Conservation (phyloP, 2,888 invertebrate species). For the Galeopsomyia nigrocyanea region DNA sequence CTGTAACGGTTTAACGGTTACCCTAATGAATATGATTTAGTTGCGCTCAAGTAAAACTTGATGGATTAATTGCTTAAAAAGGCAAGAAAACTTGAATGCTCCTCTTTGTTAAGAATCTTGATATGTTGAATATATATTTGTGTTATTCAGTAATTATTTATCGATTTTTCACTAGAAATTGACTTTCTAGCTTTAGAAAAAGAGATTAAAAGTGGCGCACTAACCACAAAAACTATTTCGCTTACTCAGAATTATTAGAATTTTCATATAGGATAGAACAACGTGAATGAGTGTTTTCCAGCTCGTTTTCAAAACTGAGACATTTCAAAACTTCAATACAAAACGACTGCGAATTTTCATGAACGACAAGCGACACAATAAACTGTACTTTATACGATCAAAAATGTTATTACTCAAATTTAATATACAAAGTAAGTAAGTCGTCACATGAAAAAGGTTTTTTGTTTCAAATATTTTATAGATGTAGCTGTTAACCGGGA, state of each 20-base stretch:
- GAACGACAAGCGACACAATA: background rate
- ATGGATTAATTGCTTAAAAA: too few relatives aligned
- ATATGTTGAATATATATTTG: too few relatives aligned
- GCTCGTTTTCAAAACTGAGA: slow-evolving; percentile 6
- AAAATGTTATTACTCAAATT: slow-evolving; percentile 16
- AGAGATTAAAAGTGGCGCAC: too few relatives aligned
- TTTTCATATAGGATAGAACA: background rate
- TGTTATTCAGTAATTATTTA: too few relatives aligned
- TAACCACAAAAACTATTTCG: too few relatives aligned
- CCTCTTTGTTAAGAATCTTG: too few relatives aligned
- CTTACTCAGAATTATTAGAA: slow-evolving; percentile 19
- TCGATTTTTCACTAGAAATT: too few relatives aligned
- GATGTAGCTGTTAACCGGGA: slow-evolving; percentile 14
- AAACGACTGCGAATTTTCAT: slow-evolving; percentile 16
- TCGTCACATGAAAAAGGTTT: background rate
- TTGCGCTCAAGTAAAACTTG: too few relatives aligned
- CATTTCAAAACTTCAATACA: slow-evolving; percentile 10
- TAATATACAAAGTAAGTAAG: slow-evolving; percentile 2
- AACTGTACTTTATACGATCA: slow-evolving; percentile 13
- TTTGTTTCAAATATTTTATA: slow-evolving; percentile 11
- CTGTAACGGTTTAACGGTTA: too few relatives aligned
- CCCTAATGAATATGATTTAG: too few relatives aligned
- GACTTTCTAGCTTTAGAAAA: too few relatives aligned
- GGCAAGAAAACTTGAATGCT: too few relatives aligned
- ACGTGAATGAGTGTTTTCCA: slow-evolving; percentile 21